A percentile compares a stretch with the other conserved stretches of the same genome.
These are phyloP conservation scores for Campoplex capitator DNA, from an alignment of 2,888 invertebrate species.

Conservation along the genomic window DNA sequence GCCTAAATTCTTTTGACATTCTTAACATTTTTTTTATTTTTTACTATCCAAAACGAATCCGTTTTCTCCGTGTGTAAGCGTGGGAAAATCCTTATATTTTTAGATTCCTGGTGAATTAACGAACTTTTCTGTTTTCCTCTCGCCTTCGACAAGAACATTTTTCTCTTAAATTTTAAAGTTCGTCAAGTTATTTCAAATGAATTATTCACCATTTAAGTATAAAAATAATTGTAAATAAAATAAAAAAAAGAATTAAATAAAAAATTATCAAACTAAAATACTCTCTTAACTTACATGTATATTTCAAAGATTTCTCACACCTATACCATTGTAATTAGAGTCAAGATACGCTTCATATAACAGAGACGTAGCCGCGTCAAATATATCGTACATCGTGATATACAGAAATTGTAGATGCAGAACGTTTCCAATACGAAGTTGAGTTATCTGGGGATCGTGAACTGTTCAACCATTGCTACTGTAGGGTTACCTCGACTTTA, in stretches of 20 bases:
- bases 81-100: not conserved
- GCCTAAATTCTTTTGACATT: too few species aligned
- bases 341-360: not conserved
- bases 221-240: not conserved
- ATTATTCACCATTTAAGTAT: not conserved
- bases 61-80: too few species aligned
- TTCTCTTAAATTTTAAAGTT: not conserved
- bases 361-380: not conserved
- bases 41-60: too few species aligned
- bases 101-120: slow-evolving; percentile 2
- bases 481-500: slow-evolving; percentile 15
- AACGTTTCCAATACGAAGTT: slow-evolving; percentile 51
- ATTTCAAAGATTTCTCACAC: not conserved
- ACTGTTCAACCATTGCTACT: slow-evolving; percentile 48
- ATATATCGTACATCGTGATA: not conserved
- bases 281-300: not conserved
- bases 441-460: slow-evolving; percentile 48
- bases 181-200: not conserved
- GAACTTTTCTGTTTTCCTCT: not conserved
- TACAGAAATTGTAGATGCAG: slow-evolving; percentile 15
- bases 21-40: too few species aligned
- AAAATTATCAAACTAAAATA: not conserved
- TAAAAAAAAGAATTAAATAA: not conserved
- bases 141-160: not conserved
- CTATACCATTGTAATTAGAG: not conserved